phyloP scores from a whole-genome alignment of 1,140 invertebrate genomes.

The Dysdera silvatica region DNA sequence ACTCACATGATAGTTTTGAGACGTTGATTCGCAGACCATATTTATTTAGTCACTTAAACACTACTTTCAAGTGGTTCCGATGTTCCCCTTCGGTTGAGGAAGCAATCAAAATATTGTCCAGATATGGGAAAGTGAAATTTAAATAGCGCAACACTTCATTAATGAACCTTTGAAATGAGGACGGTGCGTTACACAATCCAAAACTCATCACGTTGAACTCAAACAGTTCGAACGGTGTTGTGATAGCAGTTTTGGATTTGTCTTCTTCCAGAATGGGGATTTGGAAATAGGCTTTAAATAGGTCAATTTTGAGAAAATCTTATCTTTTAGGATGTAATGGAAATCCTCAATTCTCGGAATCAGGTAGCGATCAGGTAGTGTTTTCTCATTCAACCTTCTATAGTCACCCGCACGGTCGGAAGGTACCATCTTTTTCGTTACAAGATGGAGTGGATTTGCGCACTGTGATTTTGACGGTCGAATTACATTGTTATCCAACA shows the following conservation, averaged over 20 bases:
- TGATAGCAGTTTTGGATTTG: not conserved
- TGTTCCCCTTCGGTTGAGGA: not conserved
- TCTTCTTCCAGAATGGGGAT: conserved; percentile 6
- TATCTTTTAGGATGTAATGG: not conserved
- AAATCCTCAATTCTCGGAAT: conserved; percentile 39
- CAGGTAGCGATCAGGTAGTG: conserved; percentile 22
- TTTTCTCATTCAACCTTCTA: conserved; percentile 19
- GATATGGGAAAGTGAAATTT: not conserved
- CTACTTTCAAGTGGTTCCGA: too few species aligned
- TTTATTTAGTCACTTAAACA: too few species aligned
- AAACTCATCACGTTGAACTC: conserved; percentile 34
- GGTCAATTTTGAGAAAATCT: conserved; percentile 9
- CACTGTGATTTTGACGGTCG: not conserved
- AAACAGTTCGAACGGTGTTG: conserved; percentile 8
- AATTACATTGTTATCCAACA: conserved; percentile 1
- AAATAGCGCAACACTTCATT: not conserved
- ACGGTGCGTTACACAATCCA: conserved; percentile 36
- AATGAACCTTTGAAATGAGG: conserved; percentile 35
- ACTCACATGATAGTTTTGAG: too few species aligned
- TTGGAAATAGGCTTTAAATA: not conserved
- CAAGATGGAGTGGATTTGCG: not conserved
- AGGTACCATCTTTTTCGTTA: not conserved
- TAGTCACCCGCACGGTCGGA: conserved; percentile 8
- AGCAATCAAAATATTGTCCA: conserved; percentile 3
- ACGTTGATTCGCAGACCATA: too few species aligned